These are phyloP conservation scores for Denticeps clupeoides DNA, from an alignment of 2,797 vertebrate species.

Conservation along the genomic window DNA sequence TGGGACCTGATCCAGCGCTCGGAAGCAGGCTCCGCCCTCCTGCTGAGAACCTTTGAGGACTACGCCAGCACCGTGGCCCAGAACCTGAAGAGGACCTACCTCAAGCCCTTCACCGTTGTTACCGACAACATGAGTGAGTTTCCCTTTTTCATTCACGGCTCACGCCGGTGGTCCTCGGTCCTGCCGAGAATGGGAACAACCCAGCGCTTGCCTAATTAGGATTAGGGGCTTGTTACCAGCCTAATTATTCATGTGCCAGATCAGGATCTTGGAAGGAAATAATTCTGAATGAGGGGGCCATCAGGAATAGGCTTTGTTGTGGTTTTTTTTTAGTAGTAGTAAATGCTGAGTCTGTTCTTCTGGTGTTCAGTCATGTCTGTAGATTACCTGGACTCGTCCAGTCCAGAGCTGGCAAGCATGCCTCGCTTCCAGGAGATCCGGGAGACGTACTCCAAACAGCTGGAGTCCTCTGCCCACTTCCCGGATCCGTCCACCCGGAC, in stretches of 20 bases:
- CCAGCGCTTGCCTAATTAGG: no score
- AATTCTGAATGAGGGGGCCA: neutral
- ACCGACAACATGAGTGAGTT: constrained; percentile 72
- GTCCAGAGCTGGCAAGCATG: constrained; percentile 59
- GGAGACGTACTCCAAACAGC: constrained; percentile 56
- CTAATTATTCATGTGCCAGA: neutral
- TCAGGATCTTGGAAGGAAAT: neutral
- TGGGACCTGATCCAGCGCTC: constrained; percentile 74
- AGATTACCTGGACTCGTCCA: constrained; percentile 67
- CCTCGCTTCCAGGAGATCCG: constrained; percentile 55
- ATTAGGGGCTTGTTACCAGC: neutral
- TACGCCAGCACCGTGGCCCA: constrained; percentile 65
- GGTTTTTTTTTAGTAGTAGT: neutral
- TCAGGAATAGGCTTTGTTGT: neutral
- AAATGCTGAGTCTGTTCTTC: constrained; percentile 5
- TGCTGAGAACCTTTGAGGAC: constrained; percentile 63
- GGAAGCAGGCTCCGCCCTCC: constrained; percentile 57
- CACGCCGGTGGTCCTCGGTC: neutral
- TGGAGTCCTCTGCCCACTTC: constrained; percentile 64
- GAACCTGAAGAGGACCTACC: constrained; percentile 70
- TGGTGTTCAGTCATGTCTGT: constrained; percentile 63
- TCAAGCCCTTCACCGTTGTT: constrained; percentile 71
- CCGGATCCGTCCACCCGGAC: constrained; percentile 55
- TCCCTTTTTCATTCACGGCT: neutral
- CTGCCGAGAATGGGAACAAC: neutral